Percentiles rank a stretch among this genome's conserved stretches.
These are phyloP conservation scores for Tinea pellionella DNA, from an alignment of 2,888 invertebrate species.

Conservation along the genomic window DNA sequence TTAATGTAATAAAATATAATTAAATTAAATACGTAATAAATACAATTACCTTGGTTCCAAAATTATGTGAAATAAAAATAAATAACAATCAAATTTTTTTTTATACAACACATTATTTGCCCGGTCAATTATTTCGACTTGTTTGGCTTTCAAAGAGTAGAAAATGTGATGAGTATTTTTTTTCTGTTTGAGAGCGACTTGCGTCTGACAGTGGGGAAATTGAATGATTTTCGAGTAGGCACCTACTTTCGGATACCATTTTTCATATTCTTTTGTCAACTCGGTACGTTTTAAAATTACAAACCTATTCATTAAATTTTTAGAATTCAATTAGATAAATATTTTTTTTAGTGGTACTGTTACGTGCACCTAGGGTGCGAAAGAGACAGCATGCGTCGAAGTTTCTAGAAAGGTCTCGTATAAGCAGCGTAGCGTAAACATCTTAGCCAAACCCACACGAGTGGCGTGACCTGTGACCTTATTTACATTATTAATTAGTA, in stretches of 20 bases:
- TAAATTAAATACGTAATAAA: too few species aligned
- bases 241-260: background rate
- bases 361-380: too few species aligned
- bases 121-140: conserved; percentile 6
- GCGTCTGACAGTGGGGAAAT: conserved; percentile 45
- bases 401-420: too few species aligned
- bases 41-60: too few species aligned
- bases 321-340: too few species aligned
- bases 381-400: too few species aligned
- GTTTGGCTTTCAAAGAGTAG: conserved; percentile 10
- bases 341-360: too few species aligned
- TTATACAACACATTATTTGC: background rate
- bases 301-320: background rate
- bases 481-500: too few species aligned
- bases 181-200: conserved; percentile 19
- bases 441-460: too few species aligned
- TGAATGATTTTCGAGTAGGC: conserved; percentile 38
- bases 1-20: too few species aligned
- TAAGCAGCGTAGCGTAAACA: too few species aligned
- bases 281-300: background rate
- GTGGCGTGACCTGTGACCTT: too few species aligned
- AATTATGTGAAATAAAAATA: background rate
- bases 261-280: background rate
- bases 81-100: background rate
- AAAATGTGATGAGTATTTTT: conserved; percentile 7